Evolutionary conservation across 2,113 vertebrate species (phyloP).

Genomic region (Callopanchax toddi): DNA sequence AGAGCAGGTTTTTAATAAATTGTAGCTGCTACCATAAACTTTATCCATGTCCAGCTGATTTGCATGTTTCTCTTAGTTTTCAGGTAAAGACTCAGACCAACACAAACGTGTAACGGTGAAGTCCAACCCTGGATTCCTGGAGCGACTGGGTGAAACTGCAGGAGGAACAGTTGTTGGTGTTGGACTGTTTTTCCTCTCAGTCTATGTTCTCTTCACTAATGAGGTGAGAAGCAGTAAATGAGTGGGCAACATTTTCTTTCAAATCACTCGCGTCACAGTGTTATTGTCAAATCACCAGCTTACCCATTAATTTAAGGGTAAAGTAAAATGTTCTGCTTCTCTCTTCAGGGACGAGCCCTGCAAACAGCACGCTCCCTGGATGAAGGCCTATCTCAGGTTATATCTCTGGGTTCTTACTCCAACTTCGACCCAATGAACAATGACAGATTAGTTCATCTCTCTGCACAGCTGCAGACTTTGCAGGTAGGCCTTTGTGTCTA

Average conservation of each 20-base stretch:
- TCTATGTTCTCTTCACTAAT: constrained; percentile 95
- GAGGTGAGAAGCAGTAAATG: constrained; percentile 80
- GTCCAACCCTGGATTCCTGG: constrained; percentile 89
- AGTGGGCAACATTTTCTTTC: neutral
- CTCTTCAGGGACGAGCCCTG: constrained; percentile 85
- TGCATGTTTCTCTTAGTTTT: constrained; percentile 51
- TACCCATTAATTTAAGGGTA: neutral
- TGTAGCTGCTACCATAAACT: no score
- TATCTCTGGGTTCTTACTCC: constrained; percentile 78
- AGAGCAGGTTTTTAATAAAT: no score
- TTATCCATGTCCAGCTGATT: neutral
- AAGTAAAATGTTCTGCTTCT: neutral
- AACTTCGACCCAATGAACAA: constrained; percentile 84
- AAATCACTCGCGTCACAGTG: neutral
- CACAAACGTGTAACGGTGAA: constrained; percentile 80
- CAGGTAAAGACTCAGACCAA: constrained; percentile 46
- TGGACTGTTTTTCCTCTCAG: constrained; percentile 85
- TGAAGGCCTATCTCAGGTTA: constrained; percentile 89
- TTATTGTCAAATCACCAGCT: neutral
- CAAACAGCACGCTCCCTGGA: constrained; percentile 84
- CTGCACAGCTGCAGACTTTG: constrained; percentile 82
- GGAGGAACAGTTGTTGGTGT: constrained; percentile 89
- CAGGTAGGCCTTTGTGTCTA: constrained; percentile 84
- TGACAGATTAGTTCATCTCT: constrained; percentile 86
- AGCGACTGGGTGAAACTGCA: constrained; percentile 89